A percentile compares a stretch with the other conserved stretches of the same genome.
phyloP scores from a whole-genome alignment of 2,113 vertebrate genomes.

The Aspiorhynchus laticeps region DNA sequence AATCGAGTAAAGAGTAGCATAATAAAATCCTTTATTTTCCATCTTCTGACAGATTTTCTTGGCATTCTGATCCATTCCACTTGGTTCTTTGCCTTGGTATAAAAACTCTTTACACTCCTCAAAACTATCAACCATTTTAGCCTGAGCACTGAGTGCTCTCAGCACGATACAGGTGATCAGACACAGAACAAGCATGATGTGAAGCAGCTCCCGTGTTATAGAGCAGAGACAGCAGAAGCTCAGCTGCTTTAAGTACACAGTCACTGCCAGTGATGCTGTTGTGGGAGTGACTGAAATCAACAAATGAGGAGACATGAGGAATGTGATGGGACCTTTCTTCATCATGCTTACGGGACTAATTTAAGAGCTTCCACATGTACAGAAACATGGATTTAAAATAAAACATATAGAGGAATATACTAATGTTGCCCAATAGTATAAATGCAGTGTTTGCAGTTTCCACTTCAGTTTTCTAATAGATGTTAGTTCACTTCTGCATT shows the following conservation, averaged over 20 bases:
- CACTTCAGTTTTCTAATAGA: neutral
- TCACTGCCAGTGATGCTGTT: neutral
- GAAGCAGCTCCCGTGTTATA: too few relatives aligned
- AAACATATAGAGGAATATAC: neutral
- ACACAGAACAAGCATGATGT: neutral
- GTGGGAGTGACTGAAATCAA: neutral
- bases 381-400: neutral
- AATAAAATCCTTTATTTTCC: neutral
- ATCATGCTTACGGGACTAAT: neutral
- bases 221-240: too few relatives aligned
- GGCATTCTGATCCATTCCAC: slow-evolving; percentile 30
- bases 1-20: slow-evolving; percentile 34
- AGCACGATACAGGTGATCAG: neutral
- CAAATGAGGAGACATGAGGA: neutral
- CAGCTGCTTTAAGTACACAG: too few relatives aligned
- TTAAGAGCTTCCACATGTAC: neutral
- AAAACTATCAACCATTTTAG: slow-evolving; percentile 16
- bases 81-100: slow-evolving; percentile 18
- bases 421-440: too few relatives aligned
- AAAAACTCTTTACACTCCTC: slow-evolving; percentile 20
- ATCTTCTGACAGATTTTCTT: slow-evolving; percentile 41
- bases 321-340: neutral
- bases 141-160: neutral
- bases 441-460: neutral
- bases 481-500: neutral